Evolutionary conservation across 2,113 vertebrate genomes (phyloP).

Genomic region (Archilochus colubris): DNA sequence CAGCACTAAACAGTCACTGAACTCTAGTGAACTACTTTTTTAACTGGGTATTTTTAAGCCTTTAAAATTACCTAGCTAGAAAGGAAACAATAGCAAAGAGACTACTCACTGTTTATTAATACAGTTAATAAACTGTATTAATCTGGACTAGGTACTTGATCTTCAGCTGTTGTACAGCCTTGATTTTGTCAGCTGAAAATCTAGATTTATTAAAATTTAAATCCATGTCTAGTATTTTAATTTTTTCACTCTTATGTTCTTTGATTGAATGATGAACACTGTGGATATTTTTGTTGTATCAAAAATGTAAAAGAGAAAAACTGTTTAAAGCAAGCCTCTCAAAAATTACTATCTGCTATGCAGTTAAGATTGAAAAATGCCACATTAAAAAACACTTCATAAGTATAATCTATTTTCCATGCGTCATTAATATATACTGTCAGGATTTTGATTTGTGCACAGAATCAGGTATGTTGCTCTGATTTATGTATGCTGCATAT

Average conservation of each 20-base stretch:
- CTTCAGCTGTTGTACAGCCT: background rate
- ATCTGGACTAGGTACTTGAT: background rate
- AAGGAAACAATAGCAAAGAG: background rate
- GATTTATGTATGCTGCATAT: constrained; percentile 66
- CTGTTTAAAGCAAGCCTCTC: constrained; percentile 14
- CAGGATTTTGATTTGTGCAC: constrained; percentile 66
- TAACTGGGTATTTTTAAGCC: background rate
- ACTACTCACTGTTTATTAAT: background rate
- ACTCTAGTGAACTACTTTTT: background rate
- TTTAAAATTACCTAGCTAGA: background rate
- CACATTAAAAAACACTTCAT: constrained; percentile 47
- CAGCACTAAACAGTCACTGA: background rate
- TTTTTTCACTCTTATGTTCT: background rate
- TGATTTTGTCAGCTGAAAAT: background rate
- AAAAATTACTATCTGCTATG: constrained; percentile 1
- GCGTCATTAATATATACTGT: constrained; percentile 66
- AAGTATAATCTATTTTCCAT: constrained; percentile 52
- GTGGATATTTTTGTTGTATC: background rate
- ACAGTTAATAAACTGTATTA: background rate
- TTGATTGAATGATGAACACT: background rate
- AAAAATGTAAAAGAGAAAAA: background rate
- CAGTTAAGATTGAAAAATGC: constrained; percentile 37
- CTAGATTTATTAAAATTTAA: background rate
- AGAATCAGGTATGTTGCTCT: constrained; percentile 59
- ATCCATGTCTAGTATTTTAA: background rate